These are phyloP conservation scores for Heterochromis multidens DNA, from an alignment of 2,113 vertebrate species.

Conservation along the genomic window DNA sequence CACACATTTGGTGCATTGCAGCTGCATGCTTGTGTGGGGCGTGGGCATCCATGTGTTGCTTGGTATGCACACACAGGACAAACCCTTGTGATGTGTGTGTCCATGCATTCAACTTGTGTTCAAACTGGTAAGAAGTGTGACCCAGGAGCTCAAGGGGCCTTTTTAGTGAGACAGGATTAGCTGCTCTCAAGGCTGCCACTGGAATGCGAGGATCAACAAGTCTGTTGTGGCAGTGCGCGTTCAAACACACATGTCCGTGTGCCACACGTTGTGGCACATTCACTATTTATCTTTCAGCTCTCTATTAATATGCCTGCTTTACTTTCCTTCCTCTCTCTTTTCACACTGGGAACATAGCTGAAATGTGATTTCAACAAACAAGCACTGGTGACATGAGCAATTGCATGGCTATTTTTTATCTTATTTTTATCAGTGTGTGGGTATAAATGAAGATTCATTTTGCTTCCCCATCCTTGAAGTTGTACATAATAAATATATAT, in stretches of 20 bases:
- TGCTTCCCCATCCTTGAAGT: not conserved
- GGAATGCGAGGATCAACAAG: conserved; percentile 60
- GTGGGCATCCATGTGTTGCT: not conserved
- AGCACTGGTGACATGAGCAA: not conserved
- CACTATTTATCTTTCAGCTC: conserved; percentile 34
- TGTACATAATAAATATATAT: too few species aligned
- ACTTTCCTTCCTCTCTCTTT: not conserved
- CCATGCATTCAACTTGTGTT: conserved; percentile 6
- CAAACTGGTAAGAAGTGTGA: not conserved
- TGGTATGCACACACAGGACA: not conserved
- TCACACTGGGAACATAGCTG: not conserved
- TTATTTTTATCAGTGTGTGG: not conserved
- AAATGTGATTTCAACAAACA: conserved; percentile 16
- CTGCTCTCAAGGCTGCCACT: conserved; percentile 44
- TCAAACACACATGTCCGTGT: not conserved
- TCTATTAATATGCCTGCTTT: conserved; percentile 15
- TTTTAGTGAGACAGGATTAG: conserved; percentile 57
- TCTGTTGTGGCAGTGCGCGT: not conserved
- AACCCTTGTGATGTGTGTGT: not conserved
- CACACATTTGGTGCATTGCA: not conserved
- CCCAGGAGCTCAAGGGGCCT: conserved; percentile 38
- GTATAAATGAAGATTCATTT: not conserved
- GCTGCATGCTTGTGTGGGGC: not conserved
- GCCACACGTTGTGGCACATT: not conserved
- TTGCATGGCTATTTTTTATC: not conserved